Conservation (phyloP, 2,888 invertebrate genomes). For the Meteorus cinctellus region DNA sequence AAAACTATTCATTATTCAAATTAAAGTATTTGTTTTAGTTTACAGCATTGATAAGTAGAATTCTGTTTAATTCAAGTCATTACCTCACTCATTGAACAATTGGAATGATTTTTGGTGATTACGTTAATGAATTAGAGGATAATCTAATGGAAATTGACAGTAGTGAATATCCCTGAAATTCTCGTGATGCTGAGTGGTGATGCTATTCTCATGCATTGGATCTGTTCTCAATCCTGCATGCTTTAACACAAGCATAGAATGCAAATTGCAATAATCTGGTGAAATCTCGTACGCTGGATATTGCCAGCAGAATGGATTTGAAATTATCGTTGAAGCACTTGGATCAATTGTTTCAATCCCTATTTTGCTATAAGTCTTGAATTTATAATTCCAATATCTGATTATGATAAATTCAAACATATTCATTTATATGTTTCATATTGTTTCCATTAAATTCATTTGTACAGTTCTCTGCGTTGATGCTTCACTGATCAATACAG, state of each 20-base stretch:
- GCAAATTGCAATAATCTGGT: constrained; percentile 65
- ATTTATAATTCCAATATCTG: not conserved
- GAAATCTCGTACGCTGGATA: constrained; percentile 5
- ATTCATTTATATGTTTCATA: no score
- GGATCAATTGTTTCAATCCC: not conserved
- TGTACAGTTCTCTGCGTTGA: no score
- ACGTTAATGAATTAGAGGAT: constrained; percentile 3
- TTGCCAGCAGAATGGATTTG: constrained; percentile 7
- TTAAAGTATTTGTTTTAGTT: no score
- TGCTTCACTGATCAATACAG: not conserved
- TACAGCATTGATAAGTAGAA: no score
- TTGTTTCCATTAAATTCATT: no score
- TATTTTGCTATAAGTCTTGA: not conserved
- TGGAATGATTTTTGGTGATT: not conserved
- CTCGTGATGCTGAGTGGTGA: not conserved
- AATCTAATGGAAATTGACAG: not conserved
- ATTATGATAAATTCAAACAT: not conserved
- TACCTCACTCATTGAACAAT: not conserved
- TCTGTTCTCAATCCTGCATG: constrained; percentile 9
- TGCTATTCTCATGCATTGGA: constrained; percentile 1
- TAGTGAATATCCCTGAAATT: not conserved
- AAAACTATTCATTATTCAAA: no score
- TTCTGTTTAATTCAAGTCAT: not conserved
- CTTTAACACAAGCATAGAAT: constrained; percentile 48
- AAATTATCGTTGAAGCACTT: not conserved